A percentile compares a stretch with the other conserved stretches of the same genome.
These are phyloP conservation scores for Perca schrenkii DNA, from an alignment of 2,113 vertebrate species.

Conservation along the genomic window DNA sequence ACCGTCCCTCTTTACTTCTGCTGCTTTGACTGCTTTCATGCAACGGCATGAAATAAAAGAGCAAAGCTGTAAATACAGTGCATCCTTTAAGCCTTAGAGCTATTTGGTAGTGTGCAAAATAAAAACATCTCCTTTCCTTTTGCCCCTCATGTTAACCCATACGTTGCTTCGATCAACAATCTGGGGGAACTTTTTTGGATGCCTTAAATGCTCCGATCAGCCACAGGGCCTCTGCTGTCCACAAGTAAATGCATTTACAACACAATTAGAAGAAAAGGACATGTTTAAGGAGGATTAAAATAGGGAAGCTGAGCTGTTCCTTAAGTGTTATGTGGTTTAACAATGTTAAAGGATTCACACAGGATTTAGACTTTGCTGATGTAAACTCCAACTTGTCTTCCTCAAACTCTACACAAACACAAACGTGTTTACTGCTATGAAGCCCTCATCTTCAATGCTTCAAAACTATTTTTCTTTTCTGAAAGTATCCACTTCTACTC, in stretches of 20 bases:
- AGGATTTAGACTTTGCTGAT: not conserved
- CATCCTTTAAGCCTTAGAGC: conserved; percentile 6
- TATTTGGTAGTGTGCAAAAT: not conserved
- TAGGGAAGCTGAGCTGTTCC: not conserved
- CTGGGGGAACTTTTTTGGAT: not conserved
- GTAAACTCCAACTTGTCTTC: not conserved
- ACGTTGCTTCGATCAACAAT: not conserved
- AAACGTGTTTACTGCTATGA: not conserved
- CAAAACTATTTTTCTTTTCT: not conserved
- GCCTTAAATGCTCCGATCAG: not conserved
- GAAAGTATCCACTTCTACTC: not conserved
- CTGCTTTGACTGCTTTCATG: conserved; percentile 22
- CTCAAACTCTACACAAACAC: not conserved
- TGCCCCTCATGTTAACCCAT: not conserved
- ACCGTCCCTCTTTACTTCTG: not conserved
- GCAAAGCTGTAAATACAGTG: conserved; percentile 9
- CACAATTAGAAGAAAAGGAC: not conserved
- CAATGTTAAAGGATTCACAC: not conserved
- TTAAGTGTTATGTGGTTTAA: not conserved
- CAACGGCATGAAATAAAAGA: not conserved
- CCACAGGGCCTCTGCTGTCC: not conserved
- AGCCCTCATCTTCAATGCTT: not conserved
- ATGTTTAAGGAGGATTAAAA: not conserved
- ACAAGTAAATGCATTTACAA: not conserved
- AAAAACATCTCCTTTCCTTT: conserved; percentile 10